Base-by-base conservation (phyloP, 2,797 vertebrate species). In the Urocyon cinereoargenteus region DNA sequence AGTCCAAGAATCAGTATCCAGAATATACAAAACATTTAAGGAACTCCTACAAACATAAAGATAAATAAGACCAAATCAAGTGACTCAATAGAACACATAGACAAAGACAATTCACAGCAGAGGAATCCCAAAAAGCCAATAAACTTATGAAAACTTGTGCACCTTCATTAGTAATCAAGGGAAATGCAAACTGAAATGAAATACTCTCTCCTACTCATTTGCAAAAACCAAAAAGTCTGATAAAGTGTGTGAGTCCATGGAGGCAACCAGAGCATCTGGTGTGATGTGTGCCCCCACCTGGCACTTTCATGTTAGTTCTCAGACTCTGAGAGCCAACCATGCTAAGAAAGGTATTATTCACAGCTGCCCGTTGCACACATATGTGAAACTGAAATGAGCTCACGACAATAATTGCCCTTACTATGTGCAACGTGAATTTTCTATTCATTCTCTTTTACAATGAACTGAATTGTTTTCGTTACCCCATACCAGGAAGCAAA, bases 181-280 rank as follows among this genome's bases (percentile, higher is more conserved):
- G 59, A 77, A 87, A 95, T 79, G 88, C n/a, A 75, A 88, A 86
- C 55, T 53, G 72, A 94, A 96, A 1, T 5, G 62, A 91, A 66
- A 94, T 91, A 31, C 34, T 6, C 79, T 84, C 87, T 81, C 55
- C 16, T 36, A 14, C 62, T 49, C 49, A 19, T 93, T 81, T 88
- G 81, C 26, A 61, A 90, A 96, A 40, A 62, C 24, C 61, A 51
- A 72, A 59, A 45, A 10, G 66, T 57, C 61, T 26, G 51, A 59
- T 0, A 11, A 24, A 31, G 14, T 16, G 24, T 36, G 2, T 75
- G 57, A 75, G 34, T 66, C 57, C 15, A 1, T 9, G 22, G 53
- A 24, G 66, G 9, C 36, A 66, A 68, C 3, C 12, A 36, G 91
- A 40, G 36, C 36, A 14, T 51, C 5, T 1, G n/a, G 21, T 11